These are phyloP conservation scores for Drosophila burlai DNA, from an alignment of 1,140 invertebrate genomes.

Conservation along the genomic window DNA sequence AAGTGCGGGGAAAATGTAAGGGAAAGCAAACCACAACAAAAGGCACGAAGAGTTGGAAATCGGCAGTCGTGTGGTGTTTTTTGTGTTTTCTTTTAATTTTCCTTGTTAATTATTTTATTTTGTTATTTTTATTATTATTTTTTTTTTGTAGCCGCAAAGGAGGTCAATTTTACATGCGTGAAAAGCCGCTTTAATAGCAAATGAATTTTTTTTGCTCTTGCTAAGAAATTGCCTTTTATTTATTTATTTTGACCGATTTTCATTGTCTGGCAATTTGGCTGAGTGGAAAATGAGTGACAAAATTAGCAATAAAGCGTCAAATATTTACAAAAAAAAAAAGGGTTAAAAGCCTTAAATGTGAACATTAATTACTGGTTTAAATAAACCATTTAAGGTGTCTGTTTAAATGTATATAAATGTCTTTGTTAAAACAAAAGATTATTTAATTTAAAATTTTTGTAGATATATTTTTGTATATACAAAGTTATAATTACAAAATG, in stretches of 20 bases:
- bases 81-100: constrained; percentile 1
- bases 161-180: constrained; percentile 44
- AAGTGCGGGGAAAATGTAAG: background rate
- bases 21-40: constrained; percentile 14
- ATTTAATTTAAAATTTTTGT: background rate
- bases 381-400: background rate
- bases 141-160: constrained; percentile 30
- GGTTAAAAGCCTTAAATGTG: background rate
- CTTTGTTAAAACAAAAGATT: background rate
- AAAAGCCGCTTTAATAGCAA: constrained; percentile 22
- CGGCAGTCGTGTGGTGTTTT: constrained; percentile 16
- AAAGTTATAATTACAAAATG: no score
- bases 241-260: constrained; percentile 23
- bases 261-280: constrained; percentile 45
- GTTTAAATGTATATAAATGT: background rate
- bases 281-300: constrained; percentile 17
- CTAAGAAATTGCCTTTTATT: constrained; percentile 6
- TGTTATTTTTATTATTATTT: background rate
- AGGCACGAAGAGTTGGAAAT: constrained; percentile 41
- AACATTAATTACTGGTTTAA: background rate
- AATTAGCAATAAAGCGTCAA: constrained; percentile 2
- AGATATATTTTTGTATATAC: background rate
- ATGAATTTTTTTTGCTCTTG: background rate
- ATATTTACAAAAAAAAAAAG: background rate
- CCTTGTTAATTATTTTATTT: constrained; percentile 2